These are phyloP conservation scores for Todiramphus chloris DNA, from an alignment of 2,113 vertebrate genomes.

Conservation along the genomic window DNA sequence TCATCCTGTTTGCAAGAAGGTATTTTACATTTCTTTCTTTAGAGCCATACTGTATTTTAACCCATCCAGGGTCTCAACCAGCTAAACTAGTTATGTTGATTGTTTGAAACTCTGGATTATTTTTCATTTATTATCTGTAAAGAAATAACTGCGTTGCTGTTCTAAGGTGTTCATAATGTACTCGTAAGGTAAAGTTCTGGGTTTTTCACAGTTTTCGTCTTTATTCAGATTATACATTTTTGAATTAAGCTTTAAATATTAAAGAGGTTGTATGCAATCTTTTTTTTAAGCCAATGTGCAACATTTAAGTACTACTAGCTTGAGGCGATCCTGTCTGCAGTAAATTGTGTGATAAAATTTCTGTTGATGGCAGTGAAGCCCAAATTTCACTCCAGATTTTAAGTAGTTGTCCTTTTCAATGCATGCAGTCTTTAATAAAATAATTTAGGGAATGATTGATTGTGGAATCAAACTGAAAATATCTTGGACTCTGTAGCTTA, in stretches of 20 bases:
- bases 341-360: neutral
- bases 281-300: neutral
- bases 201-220: neutral
- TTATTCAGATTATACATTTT: neutral
- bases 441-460: neutral
- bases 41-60: neutral
- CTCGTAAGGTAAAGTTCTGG: neutral
- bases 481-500: neutral
- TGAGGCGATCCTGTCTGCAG: neutral
- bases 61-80: neutral
- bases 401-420: neutral
- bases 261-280: neutral
- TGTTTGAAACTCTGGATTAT: neutral
- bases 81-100: neutral
- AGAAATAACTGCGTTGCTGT: neutral
- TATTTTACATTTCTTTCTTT: conserved; percentile 3
- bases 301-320: neutral
- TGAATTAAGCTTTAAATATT: neutral
- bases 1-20: neutral
- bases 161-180: neutral
- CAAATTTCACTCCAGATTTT: neutral
- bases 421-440: neutral
- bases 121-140: neutral
- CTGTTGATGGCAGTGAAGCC: neutral
- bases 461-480: neutral